Base-by-base conservation (phyloP, 2,797 vertebrate genomes). In the Hemitrygon akajei region DNA sequence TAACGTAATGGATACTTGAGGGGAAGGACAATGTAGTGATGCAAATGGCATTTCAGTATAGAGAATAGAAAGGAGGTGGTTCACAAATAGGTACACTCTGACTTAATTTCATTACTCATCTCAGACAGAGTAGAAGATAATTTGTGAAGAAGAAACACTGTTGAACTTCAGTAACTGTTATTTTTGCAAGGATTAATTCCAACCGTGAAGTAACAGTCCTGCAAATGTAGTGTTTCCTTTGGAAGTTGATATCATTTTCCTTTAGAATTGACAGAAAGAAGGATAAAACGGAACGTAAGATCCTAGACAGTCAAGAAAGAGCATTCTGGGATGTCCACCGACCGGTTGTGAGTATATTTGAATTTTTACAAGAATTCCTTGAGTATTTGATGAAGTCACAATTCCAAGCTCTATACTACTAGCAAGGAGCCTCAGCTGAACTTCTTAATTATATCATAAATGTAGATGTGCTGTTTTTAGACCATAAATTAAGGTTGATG, bases 281-380 rank as follows among this genome's bases (percentile, higher is more conserved):
- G 94, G 98, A 99, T 96, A 99, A 99, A 95, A 98, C 98, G 0
- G 98, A 99, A 96, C 97, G 98, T 95, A 99, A 99, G 96, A 99
- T 99, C 96, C 96, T 99, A 95, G 98, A 99, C 95, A 99, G 98
- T 95, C 98, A 99, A 95, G 98, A 99, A 95, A 97, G 98, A 95
- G 98, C 98, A 91, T 99, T 99, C 96, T 99, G 98, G 98, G 98
- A 99, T 93, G 98, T 99, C 94, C 98, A 99, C 95, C 97, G 98
- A 92, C 98, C 98, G 93, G 98, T 99, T 98, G 98, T 99, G 96
- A 98, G 97, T 95, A 58, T 30, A 16, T 30, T 27, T 92, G 22
- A 71, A 25, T 20, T 40, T 47, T 91, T 69, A 34, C 60, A 56
- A 87, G 66, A 20, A 84, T 20, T n/a, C 7, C 22, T 7, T 11